These are phyloP conservation scores for Riptortus pedestris DNA, from an alignment of 1,140 invertebrate genomes.

Conservation along the genomic window DNA sequence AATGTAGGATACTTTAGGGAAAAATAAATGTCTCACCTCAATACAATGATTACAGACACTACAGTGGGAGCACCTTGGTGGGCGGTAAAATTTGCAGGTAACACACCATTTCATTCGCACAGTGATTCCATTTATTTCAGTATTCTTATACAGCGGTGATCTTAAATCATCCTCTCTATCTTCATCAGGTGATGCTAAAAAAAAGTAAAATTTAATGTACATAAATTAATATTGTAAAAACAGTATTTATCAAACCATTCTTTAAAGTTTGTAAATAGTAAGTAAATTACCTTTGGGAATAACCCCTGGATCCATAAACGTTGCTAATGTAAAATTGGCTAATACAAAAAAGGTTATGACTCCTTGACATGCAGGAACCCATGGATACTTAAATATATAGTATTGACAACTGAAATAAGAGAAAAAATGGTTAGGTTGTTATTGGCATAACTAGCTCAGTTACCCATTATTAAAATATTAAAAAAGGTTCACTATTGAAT, in stretches of 20 bases:
- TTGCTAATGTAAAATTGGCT: conserved; percentile 95
- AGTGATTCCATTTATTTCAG: conserved; percentile 95
- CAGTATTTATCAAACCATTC: too few species aligned
- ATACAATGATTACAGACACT: conserved; percentile 98
- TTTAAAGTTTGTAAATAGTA: too few species aligned
- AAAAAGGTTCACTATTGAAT: too few species aligned
- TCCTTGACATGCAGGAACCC: conserved; percentile 84
- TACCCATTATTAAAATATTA: too few species aligned
- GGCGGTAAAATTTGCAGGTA: conserved; percentile 98
- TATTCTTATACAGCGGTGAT: conserved; percentile 93
- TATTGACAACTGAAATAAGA: conserved; percentile 69
- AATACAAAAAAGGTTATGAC: conserved; percentile 93
- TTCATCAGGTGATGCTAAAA: conserved; percentile 85
- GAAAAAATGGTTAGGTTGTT: too few species aligned
- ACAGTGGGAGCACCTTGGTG: conserved; percentile 96
- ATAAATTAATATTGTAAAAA: not conserved
- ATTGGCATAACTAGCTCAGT: too few species aligned
- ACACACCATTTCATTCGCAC: conserved; percentile 99
- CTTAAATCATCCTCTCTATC: conserved; percentile 93
- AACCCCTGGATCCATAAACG: conserved; percentile 98
- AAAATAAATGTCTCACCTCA: conserved; percentile 82
- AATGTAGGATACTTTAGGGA: too few species aligned
- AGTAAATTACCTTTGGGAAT: conserved; percentile 87
- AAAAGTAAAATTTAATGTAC: conserved; percentile 29
- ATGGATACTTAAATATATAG: conserved; percentile 67